Conservation (phyloP, 2,888 invertebrate genomes). For the Luffia ferchaultella region DNA sequence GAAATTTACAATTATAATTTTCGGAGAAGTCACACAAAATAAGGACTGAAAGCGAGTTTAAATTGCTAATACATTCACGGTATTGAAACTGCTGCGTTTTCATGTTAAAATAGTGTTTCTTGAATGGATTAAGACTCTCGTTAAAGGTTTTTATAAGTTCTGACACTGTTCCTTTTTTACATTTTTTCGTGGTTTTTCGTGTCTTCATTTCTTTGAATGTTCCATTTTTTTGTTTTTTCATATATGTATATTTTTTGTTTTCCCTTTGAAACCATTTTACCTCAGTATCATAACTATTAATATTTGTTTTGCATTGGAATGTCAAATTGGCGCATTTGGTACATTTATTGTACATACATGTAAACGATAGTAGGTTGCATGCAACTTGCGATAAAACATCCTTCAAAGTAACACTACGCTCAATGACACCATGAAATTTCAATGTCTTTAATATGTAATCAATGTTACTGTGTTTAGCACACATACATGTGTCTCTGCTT, state of each 20-base stretch:
- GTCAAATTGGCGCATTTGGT: conserved; percentile 5
- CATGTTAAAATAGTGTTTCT: neutral
- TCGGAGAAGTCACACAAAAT: conserved; percentile 12
- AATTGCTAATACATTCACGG: neutral
- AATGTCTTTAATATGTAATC: conserved; percentile 3
- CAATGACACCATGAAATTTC: conserved; percentile 1
- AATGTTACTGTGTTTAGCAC: conserved; percentile 5
- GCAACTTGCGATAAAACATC: conserved; percentile 3
- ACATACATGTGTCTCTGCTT: conserved; percentile 8
- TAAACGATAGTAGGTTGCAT: conserved; percentile 2
- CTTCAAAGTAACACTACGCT: conserved; percentile 3
- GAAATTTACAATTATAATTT: conserved; percentile 5
- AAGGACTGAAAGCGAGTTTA: neutral
- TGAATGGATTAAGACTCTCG: neutral
- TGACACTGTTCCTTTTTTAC: conserved; percentile 3
- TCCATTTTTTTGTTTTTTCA: neutral
- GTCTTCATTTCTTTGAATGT: conserved; percentile 3
- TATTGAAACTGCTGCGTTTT: neutral
- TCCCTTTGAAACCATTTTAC: conserved; percentile 1
- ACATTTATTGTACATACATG: conserved; percentile 7
- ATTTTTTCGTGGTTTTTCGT: conserved; percentile 7
- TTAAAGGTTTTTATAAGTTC: neutral
- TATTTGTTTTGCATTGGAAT: conserved; percentile 8
- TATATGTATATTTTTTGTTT: neutral
- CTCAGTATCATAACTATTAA: conserved; percentile 4